phyloP scores from a whole-genome alignment of 2,888 invertebrate species.

The Synanthedon formicaeformis region DNA sequence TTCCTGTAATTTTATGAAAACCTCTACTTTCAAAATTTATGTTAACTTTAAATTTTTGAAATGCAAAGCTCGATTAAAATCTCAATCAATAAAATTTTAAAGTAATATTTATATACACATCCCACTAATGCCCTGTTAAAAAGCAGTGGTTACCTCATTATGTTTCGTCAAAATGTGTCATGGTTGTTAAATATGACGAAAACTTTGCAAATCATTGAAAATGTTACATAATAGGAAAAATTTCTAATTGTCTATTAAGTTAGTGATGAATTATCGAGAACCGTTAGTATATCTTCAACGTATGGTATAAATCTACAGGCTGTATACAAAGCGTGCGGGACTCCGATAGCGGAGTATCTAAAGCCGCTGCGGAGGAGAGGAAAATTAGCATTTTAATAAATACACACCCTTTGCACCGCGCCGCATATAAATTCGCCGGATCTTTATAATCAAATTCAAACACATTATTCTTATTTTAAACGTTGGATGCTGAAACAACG shows the following conservation, averaged over 20 bases:
- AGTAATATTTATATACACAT: too few species aligned
- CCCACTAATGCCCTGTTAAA: too few species aligned
- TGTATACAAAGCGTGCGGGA: slow-evolving; percentile 64
- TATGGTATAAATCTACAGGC: slow-evolving; percentile 66
- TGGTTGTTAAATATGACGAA: too few species aligned
- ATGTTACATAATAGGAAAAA: too few species aligned
- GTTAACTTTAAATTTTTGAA: too few species aligned
- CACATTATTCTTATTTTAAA: slow-evolving; percentile 46
- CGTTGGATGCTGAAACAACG: background rate
- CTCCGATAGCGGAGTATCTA: slow-evolving; percentile 62
- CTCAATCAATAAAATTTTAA: too few species aligned
- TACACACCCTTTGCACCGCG: slow-evolving; percentile 67
- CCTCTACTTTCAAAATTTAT: too few species aligned
- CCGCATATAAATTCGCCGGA: slow-evolving; percentile 62
- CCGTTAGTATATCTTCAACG: slow-evolving; percentile 29
- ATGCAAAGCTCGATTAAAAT: too few species aligned
- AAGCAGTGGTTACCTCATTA: too few species aligned
- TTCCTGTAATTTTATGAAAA: too few species aligned
- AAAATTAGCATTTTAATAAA: slow-evolving; percentile 72
- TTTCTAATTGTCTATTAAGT: background rate
- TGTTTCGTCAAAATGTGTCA: too few species aligned
- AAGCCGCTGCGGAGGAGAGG: slow-evolving; percentile 50
- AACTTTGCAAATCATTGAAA: too few species aligned
- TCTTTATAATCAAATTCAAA: slow-evolving; percentile 69
- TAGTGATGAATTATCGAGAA: slow-evolving; percentile 20